Conservation (phyloP, 2,797 vertebrate genomes). For the Neosalanx taihuensis region DNA sequence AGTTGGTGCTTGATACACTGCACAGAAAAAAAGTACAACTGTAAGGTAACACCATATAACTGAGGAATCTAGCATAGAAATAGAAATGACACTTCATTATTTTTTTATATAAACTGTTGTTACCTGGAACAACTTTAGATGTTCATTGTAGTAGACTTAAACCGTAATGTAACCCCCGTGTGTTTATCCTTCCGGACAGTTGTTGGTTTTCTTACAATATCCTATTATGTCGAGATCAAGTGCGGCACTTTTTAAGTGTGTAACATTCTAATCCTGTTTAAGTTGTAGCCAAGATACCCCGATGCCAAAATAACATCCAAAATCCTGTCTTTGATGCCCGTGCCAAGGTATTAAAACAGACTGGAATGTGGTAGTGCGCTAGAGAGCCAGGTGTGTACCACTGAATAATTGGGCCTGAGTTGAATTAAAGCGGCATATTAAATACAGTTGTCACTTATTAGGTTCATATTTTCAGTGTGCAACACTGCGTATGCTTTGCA, state of each 20-base stretch:
- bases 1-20: not conserved
- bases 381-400: conserved; percentile 72
- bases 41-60: no score
- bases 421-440: conserved; percentile 65
- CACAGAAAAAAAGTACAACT: no score
- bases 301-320: conserved; percentile 76
- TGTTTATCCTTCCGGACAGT: conserved; percentile 22
- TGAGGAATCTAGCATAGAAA: no score
- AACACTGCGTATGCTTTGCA: conserved; percentile 20
- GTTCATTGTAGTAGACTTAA: conserved; percentile 12
- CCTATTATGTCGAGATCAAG: conserved; percentile 65
- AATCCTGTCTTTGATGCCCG: conserved; percentile 69
- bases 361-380: conserved; percentile 69
- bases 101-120: not conserved
- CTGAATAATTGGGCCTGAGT: conserved; percentile 73
- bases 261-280: conserved; percentile 70
- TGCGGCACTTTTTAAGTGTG: conserved; percentile 56
- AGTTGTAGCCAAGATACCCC: conserved; percentile 65
- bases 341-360: conserved; percentile 76
- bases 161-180: conserved; percentile 16
- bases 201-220: conserved; percentile 50
- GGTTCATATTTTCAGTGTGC: conserved; percentile 47
- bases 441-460: conserved; percentile 64
- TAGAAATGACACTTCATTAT: not conserved
- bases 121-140: not conserved